Conservation (phyloP, 2,113 vertebrate species). For the Charina bottae region DNA sequence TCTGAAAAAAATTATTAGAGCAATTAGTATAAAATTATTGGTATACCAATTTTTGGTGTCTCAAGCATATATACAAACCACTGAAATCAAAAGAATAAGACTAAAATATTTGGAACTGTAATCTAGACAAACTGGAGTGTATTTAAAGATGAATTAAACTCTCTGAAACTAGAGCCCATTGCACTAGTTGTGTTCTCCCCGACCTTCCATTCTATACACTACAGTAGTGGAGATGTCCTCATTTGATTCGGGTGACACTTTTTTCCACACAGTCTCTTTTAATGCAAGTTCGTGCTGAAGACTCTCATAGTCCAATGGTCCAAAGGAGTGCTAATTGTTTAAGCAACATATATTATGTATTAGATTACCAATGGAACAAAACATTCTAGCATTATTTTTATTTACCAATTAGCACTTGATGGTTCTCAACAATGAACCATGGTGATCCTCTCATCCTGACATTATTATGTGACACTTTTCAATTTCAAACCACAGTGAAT, state of each 20-base stretch:
- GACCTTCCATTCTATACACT: constrained; percentile 97
- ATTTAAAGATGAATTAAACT: constrained; percentile 61
- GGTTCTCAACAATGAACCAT: constrained; percentile 60
- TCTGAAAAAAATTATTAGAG: constrained; percentile 11
- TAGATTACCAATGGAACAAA: constrained; percentile 81
- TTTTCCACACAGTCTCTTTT: constrained; percentile 97
- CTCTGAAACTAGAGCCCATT: constrained; percentile 69
- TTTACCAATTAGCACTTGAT: constrained; percentile 73
- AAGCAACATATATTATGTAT: constrained; percentile 91
- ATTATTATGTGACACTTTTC: constrained; percentile 25
- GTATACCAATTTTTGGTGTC: constrained; percentile 50
- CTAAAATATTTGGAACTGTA: constrained; percentile 68
- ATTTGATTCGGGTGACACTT: constrained; percentile 92
- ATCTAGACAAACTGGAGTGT: constrained; percentile 66
- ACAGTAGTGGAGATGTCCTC: constrained; percentile 97
- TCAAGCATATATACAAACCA: constrained; percentile 67
- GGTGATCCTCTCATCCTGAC: constrained; percentile 51
- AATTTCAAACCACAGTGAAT: background rate
- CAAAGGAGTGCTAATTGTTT: constrained; percentile 90
- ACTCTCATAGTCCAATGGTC: constrained; percentile 98
- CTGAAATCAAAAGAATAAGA: constrained; percentile 55
- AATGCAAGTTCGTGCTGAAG: constrained; percentile 97
- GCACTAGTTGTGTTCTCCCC: constrained; percentile 81
- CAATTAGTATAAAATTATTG: constrained; percentile 5
- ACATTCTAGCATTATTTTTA: constrained; percentile 66